Evolutionary conservation across 2,797 vertebrate genomes (phyloP).

Genomic region (Rhabdophis nuchalis): DNA sequence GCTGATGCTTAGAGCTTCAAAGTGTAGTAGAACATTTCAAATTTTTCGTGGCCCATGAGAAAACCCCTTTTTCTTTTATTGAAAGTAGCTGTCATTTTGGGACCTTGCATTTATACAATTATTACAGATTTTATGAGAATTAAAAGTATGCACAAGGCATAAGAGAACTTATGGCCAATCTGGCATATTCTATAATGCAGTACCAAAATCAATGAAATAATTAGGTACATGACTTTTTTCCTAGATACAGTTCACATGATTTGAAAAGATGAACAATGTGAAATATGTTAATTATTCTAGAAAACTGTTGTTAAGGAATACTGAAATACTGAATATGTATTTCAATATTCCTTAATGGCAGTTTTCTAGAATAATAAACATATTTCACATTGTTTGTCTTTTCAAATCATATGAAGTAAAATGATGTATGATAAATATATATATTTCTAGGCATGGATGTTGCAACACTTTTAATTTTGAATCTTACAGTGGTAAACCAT

Average conservation of each 20-base stretch:
- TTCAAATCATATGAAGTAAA: constrained; percentile 64
- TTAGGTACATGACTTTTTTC: constrained; percentile 44
- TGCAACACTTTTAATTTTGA: constrained; percentile 67
- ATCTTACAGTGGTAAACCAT: constrained; percentile 56
- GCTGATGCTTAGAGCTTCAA: constrained; percentile 75
- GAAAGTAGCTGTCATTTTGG: constrained; percentile 69
- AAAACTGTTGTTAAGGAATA: background rate
- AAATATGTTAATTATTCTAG: constrained; percentile 15
- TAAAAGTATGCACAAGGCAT: constrained; percentile 66
- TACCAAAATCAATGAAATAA: constrained; percentile 17
- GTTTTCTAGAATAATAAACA: constrained; percentile 17
- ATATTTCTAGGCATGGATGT: constrained; percentile 55
- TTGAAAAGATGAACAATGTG: constrained; percentile 56
- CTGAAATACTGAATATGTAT: constrained; percentile 38
- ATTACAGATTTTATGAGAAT: constrained; percentile 68
- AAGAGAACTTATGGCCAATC: constrained; percentile 57
- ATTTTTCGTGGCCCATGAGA: constrained; percentile 74
- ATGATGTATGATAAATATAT: constrained; percentile 65
- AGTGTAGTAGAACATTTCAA: constrained; percentile 74
- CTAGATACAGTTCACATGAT: constrained; percentile 30
- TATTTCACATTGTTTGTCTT: constrained; percentile 39
- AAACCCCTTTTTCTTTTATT: constrained; percentile 65
- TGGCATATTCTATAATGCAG: constrained; percentile 47
- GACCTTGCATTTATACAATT: constrained; percentile 68
- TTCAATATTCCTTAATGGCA: background rate